A percentile compares a stretch with the other conserved stretches of the same genome.
Conservation (phyloP, 2,797 vertebrate species). For the Peromyscus nudipes region DNA sequence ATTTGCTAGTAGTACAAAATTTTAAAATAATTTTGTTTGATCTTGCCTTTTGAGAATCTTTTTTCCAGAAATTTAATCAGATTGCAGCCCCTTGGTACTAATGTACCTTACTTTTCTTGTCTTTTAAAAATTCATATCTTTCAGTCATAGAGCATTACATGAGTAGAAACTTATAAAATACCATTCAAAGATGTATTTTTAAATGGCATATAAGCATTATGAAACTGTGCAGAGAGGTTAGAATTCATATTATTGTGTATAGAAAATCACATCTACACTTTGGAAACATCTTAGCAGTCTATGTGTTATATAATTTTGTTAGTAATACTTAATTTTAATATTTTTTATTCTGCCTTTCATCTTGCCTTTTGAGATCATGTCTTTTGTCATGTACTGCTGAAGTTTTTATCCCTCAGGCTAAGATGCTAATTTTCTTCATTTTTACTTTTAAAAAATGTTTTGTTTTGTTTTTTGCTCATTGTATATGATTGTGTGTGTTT, state of each 20-base stretch:
- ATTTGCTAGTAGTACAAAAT: background rate
- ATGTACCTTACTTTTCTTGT: background rate
- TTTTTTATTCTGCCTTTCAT: background rate
- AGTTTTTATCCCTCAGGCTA: background rate
- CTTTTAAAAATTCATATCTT: background rate
- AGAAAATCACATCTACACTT: background rate
- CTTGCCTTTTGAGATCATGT: background rate
- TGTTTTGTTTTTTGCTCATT: background rate
- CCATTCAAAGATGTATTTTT: conserved; percentile 40
- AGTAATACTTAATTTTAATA: no score
- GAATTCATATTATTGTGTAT: background rate
- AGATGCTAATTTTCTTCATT: background rate
- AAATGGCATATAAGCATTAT: background rate
- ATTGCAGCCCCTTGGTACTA: background rate
- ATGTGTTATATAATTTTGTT: background rate
- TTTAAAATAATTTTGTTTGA: conserved; percentile 29
- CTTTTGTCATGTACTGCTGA: background rate
- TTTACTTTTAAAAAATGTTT: background rate
- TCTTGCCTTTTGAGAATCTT: background rate
- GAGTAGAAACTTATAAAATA: background rate
- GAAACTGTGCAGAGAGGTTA: background rate
- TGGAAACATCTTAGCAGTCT: background rate
- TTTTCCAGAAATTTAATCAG: background rate
- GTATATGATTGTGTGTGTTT: background rate
- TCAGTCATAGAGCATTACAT: background rate